Evolutionary conservation across 2,113 vertebrate species (phyloP).

Genomic region (Dromiciops gliroides): DNA sequence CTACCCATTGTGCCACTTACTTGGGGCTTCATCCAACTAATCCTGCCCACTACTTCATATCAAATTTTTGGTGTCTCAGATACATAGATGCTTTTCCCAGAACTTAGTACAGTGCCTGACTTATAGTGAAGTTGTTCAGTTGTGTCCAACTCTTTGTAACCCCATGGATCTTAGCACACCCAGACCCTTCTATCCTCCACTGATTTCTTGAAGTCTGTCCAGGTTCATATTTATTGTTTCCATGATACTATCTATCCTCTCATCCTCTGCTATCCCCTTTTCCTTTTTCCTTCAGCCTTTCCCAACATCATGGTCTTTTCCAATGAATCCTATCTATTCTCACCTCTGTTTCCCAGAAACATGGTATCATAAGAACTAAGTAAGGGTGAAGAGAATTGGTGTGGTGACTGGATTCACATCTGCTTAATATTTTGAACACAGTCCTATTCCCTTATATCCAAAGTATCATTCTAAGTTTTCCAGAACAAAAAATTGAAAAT

Average conservation of each 20-base stretch:
- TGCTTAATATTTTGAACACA: background rate
- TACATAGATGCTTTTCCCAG: background rate
- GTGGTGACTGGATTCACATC: background rate
- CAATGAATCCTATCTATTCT: too few species aligned
- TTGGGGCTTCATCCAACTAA: background rate
- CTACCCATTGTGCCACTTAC: background rate
- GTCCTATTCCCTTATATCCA: background rate
- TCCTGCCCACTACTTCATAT: background rate
- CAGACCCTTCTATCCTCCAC: too few species aligned
- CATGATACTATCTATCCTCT: too few species aligned
- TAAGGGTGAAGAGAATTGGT: background rate
- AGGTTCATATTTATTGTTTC: too few species aligned
- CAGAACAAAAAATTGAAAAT: too few species aligned
- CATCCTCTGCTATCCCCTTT: too few species aligned
- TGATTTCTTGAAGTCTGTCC: too few species aligned
- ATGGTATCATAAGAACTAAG: background rate
- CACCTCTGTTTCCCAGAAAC: background rate
- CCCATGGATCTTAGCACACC: background rate
- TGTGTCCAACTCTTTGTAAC: background rate
- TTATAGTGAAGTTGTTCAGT: background rate
- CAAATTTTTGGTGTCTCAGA: background rate
- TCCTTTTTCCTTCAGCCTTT: too few species aligned
- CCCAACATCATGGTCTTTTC: too few species aligned
- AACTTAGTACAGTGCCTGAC: background rate
- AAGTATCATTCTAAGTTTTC: too few species aligned